phyloP scores from a whole-genome alignment of 2,797 vertebrate genomes.

The Mionectes olivaceus region DNA sequence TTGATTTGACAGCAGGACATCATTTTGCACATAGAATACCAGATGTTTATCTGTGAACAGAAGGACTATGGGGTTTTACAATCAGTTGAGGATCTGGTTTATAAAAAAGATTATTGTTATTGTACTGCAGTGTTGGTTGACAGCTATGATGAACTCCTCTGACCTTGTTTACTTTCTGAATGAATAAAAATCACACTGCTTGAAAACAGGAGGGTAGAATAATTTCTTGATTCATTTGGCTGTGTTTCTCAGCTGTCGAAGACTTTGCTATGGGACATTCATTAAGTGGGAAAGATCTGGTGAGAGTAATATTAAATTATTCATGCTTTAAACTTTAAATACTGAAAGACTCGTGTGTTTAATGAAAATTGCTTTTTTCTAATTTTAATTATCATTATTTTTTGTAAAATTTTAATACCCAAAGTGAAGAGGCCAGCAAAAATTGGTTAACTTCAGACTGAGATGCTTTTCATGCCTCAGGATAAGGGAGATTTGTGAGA shows the following conservation, averaged over 20 bases:
- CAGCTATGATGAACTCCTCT: slow-evolving; percentile 15
- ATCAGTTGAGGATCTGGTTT: neutral
- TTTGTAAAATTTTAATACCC: neutral
- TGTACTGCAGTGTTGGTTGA: neutral
- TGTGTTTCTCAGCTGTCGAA: neutral
- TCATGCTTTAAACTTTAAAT: neutral
- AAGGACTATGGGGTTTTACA: slow-evolving; percentile 16
- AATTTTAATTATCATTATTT: neutral
- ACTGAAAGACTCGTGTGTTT: neutral
- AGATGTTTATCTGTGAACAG: slow-evolving; percentile 33
- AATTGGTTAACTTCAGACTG: neutral
- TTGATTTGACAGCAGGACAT: neutral
- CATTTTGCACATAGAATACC: neutral
- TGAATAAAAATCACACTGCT: slow-evolving; percentile 1
- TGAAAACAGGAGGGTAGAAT: neutral
- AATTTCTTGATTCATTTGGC: slow-evolving; percentile 2
- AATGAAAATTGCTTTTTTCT: neutral
- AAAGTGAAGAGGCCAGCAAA: neutral
- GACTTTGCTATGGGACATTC: neutral
- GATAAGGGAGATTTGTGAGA: neutral
- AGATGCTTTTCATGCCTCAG: neutral
- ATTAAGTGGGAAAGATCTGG: neutral
- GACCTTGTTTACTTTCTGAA: slow-evolving; percentile 46
- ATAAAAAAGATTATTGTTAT: slow-evolving; percentile 13
- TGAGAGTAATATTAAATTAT: neutral